Percentiles rank a stretch among this genome's conserved stretches.
These are phyloP conservation scores for Balaenoptera acutorostrata DNA, from an alignment of 2,113 vertebrate species.

Conservation along the genomic window DNA sequence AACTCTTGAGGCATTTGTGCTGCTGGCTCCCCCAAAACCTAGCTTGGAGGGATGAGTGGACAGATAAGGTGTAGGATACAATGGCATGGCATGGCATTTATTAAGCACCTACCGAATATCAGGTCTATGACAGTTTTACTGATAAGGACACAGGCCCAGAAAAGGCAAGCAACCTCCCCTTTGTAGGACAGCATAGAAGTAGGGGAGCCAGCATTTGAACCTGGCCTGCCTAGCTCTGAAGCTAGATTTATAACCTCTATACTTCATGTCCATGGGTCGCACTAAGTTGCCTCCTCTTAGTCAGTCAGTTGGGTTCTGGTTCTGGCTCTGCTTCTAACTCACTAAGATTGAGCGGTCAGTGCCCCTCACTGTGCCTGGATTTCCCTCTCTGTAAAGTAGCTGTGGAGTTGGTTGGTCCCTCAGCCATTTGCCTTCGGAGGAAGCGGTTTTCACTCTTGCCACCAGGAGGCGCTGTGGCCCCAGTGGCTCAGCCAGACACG, in stretches of 20 bases:
- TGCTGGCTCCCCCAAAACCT: not conserved
- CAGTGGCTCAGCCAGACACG: not conserved
- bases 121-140: not conserved
- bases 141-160: not conserved
- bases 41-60: not conserved
- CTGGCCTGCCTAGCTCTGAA: not conserved
- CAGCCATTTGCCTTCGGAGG: not conserved
- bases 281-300: not conserved
- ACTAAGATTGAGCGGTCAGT: not conserved
- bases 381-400: not conserved
- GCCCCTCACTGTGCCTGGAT: not conserved
- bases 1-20: not conserved
- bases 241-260: not conserved
- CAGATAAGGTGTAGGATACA: not conserved
- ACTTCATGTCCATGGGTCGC: not conserved
- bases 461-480: not conserved
- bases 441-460: not conserved
- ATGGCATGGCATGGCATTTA: not conserved
- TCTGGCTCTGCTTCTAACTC: not conserved
- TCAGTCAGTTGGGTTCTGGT: not conserved
- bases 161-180: not conserved
- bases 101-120: not conserved
- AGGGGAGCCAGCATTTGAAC: not conserved
- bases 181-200: not conserved
- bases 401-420: no score